Evolutionary conservation across 53 echinoderm and acorn worm genomes (phyloP), one percentile per base, ranked within the genome.

Genomic region (Henricia sp.): DNA sequence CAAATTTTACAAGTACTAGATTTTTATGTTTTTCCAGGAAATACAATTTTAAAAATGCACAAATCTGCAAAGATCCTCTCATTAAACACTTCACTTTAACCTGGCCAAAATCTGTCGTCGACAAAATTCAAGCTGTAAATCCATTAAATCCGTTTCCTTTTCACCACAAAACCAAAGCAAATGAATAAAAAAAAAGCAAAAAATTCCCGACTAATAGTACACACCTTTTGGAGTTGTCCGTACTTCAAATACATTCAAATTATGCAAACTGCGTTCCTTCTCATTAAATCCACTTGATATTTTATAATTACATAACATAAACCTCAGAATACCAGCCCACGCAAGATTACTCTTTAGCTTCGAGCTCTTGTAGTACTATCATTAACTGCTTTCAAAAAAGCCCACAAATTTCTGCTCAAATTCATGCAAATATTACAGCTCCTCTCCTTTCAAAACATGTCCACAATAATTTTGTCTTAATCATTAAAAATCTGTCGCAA

Each of bases 1-100:
- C 34, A 56, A 80, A 63, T 33, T 80, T 63, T 63, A 80, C 80
- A 64, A 80, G 80, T 80, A 80, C 80, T 64, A 80, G 24, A 48
- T 64, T 64, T 64, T 80, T 16, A 20, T 63, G 34, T 80, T 63
- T 62, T n/a, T n/a, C 34, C 25, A 80, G 30, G 48, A 43, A 63
- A 63, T 32, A 64, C 62, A 34, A 41, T 60, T 6, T 75, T 62
- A 60, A 34, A n/a, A 58, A 42, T 76, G 39, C 76, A 58, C 76
- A 74, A 39, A 36, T 74, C 27, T 4, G 24, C 44, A n/a, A 16
- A 52, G 17, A 56, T 21, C 21, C n/a, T 23, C 3, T n/a, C 32
- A 30, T 30, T 14, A 14, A 12, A 30, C 51, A 32, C 5, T n/a
- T 52, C 28, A 17, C 33, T 71, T 71, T 20, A 36, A 71, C 50